These are phyloP conservation scores for Bombus picipes DNA, from an alignment of 1,140 invertebrate genomes.

Conservation along the genomic window DNA sequence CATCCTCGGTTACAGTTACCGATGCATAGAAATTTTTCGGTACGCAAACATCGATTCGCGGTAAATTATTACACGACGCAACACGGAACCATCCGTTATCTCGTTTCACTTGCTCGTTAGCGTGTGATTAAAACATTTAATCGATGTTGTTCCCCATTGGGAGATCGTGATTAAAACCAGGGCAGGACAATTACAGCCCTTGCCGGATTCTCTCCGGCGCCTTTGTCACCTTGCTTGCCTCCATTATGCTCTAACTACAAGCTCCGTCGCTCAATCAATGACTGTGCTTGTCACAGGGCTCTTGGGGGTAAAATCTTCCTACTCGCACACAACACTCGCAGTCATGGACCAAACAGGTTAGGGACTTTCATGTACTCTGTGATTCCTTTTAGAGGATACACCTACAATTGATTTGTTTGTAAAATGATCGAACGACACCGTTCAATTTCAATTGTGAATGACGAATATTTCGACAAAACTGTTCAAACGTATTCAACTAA, in stretches of 20 bases:
- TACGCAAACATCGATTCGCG: not conserved
- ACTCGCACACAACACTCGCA: not conserved
- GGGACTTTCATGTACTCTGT: not conserved
- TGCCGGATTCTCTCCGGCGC: not conserved
- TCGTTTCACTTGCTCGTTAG: conserved; percentile 36
- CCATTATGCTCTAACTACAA: conserved; percentile 23
- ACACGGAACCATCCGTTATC: conserved; percentile 1
- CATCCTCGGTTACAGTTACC: not conserved
- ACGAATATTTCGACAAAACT: too few relatives aligned
- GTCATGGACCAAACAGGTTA: not conserved
- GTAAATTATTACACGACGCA: conserved; percentile 12
- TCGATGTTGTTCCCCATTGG: conserved; percentile 27
- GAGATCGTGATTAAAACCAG: conserved; percentile 24
- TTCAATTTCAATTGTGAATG: too few relatives aligned
- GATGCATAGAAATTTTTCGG: not conserved
- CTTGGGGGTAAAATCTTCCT: not conserved
- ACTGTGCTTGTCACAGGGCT: not conserved
- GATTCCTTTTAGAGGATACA: not conserved
- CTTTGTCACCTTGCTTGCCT: conserved; percentile 8
- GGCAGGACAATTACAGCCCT: conserved; percentile 32
- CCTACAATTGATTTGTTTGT: too few relatives aligned
- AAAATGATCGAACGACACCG: too few relatives aligned
- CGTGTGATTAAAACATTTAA: conserved; percentile 45
- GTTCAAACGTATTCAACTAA: too few relatives aligned
- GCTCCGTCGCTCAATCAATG: not conserved